Percentiles rank a stretch among this genome's conserved stretches.
Evolutionary conservation across 92 coral and sea anemone species (phyloP).

Genomic region (Bergia sp.): DNA sequence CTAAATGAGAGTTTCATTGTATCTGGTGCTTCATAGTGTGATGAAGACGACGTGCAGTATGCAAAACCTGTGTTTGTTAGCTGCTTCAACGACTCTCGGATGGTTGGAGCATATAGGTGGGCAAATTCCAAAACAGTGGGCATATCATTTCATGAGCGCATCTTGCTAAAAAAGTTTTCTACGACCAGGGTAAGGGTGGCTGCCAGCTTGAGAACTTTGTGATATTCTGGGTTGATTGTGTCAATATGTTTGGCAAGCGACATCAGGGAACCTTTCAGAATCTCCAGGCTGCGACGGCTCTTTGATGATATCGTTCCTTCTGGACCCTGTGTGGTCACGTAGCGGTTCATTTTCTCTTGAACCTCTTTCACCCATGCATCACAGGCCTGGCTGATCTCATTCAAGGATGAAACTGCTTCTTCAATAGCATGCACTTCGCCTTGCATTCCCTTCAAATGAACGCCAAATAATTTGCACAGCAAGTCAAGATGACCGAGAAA

Average conservation of each 20-base stretch:
- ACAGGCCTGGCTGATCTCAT: background rate
- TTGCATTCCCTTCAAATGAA: conserved; percentile 18
- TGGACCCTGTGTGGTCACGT: conserved; percentile 25
- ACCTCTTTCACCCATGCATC: conserved; percentile 46
- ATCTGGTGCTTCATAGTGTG: conserved; percentile 48
- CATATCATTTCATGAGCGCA: conserved; percentile 38
- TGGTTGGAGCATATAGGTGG: no score
- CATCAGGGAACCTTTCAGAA: no score
- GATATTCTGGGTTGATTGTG: background rate
- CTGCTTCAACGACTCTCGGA: no score
- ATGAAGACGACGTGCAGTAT: conserved; percentile 40
- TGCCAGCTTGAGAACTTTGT: conserved; percentile 33
- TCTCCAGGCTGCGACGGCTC: background rate
- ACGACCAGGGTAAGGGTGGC: conserved; percentile 45
- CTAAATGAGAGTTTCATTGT: conserved; percentile 42
- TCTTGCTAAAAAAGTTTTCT: conserved; percentile 48
- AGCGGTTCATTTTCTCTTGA: conserved; percentile 19
- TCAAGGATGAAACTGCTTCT: conserved; percentile 32
- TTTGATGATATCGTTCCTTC: conserved; percentile 34
- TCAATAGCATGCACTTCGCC: conserved; percentile 7
- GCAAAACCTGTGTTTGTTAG: no score
- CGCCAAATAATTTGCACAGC: conserved; percentile 37
- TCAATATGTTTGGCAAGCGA: no score
- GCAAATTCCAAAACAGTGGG: conserved; percentile 26
- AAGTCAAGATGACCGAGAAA: conserved; percentile 22